Base-by-base conservation (phyloP, 2,797 vertebrate genomes). In the Champsocephalus gunnari region DNA sequence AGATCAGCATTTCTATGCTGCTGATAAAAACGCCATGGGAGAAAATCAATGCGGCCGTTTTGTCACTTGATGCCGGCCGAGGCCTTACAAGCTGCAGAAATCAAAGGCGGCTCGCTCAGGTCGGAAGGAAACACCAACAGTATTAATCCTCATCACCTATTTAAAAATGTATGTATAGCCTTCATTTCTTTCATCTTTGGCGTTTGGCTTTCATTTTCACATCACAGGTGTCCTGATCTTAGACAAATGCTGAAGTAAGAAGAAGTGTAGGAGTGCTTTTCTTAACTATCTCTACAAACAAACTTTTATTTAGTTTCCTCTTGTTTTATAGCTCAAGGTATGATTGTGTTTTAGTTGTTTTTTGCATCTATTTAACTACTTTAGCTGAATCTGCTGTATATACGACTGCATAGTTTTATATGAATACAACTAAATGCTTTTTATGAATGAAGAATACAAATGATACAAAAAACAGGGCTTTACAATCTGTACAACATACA, bases 41-140 rank as follows among this genome's bases (percentile, higher is more conserved):
- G 83, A 89, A 89, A 92, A 92, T 92, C 90, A 74, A 91, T 93
- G 86, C 86, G 77, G 71, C 82, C 57, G 53, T 80, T 82, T 77
- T 71, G 48, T 83, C 81, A 75, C 84, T 86, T 86, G 82, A 87
- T 62, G 79, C 58, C 45, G 77, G 64, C 80, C 67, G 79, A 70
- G 81, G 82, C 69, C 80, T 79, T 80, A 60, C 70, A 85, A 88
- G 79, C 87, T 76, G 87, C 82, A 86, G 73, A 83, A 83, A 84
- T 88, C 79, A 89, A 89, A 90, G 81, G 82, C 77, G 64, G 75
- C 81, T 71, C 81, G 80, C 88, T 69, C 17, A 61, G 77, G 77
- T 68, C 47, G 6, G 66, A 64, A 43, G 66, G 56, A 71, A 73
- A 85, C 69, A 88, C 83, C 67, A 77, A 77, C 78, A 65, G 66